A percentile compares a stretch with the other conserved stretches of the same genome.
These are phyloP conservation scores for Neelides folsomi DNA, from an alignment of 2,888 invertebrate genomes.

Conservation along the genomic window DNA sequence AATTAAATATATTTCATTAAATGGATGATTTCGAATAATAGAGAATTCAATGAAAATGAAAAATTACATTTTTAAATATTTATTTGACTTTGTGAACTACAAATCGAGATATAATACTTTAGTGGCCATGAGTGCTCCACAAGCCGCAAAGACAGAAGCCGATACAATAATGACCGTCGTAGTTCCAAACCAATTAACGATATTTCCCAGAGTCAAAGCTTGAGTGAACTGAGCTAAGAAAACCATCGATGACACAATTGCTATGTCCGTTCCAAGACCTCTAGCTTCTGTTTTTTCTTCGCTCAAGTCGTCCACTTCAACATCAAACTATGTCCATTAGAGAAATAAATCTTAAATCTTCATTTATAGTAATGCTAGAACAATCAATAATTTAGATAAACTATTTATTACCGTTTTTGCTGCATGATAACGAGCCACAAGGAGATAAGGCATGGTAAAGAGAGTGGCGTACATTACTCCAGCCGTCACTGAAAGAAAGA, in stretches of 20 bases:
- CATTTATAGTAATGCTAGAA: too few species aligned
- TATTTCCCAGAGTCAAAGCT: conserved; percentile 71
- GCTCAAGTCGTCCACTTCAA: conserved; percentile 45
- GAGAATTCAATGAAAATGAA: too few species aligned
- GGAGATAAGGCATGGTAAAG: conserved; percentile 90
- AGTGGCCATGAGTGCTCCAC: conserved; percentile 71
- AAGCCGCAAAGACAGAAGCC: conserved; percentile 69
- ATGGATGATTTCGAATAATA: too few species aligned
- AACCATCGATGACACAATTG: conserved; percentile 87
- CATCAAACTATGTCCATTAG: conserved; percentile 52
- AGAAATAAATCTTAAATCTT: too few species aligned
- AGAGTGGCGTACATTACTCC: conserved; percentile 95
- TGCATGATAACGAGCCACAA: conserved; percentile 90
- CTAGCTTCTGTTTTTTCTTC: conserved; percentile 52
- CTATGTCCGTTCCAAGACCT: conserved; percentile 87
- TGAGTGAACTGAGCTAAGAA: conserved; percentile 87
- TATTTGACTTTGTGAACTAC: conserved; percentile 38
- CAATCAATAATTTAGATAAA: too few species aligned
- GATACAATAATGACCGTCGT: conserved; percentile 79
- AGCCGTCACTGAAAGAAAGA: conserved; percentile 81
- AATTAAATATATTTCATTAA: too few species aligned
- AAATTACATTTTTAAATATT: neutral
- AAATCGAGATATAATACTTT: conserved; percentile 80
- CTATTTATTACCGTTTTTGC: conserved; percentile 58
- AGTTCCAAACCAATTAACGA: conserved; percentile 64